These are phyloP conservation scores for Cheilosia scutellata DNA, from an alignment of 2,888 invertebrate genomes.

Conservation along the genomic window DNA sequence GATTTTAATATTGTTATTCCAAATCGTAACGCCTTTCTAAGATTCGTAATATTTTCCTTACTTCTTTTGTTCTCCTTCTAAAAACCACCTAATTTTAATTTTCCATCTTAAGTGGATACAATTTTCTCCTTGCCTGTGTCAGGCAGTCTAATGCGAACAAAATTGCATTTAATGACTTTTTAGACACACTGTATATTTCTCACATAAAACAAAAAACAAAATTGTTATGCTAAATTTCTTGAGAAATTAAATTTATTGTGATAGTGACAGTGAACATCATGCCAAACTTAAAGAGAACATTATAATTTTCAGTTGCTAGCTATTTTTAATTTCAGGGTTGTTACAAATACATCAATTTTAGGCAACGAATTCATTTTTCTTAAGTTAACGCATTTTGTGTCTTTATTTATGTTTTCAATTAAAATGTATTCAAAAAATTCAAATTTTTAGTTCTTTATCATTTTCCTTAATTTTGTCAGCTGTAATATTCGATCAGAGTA, in stretches of 20 bases:
- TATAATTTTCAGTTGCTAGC: not conserved
- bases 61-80: not conserved
- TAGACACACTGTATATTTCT: not conserved
- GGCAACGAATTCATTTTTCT: no score
- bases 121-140: not conserved
- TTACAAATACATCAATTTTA: no score
- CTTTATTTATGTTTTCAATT: no score
- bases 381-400: no score
- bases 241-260: conserved; percentile 20
- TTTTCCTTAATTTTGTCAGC: no score
- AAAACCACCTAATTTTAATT: no score
- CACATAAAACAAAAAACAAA: not conserved
- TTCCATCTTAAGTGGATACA: not conserved
- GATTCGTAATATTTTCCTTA: no score
- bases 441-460: no score
- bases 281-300: conserved; percentile 20
- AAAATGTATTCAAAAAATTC: no score
- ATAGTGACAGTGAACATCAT: conserved; percentile 36
- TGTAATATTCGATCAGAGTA: no score
- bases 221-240: not conserved
- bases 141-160: not conserved
- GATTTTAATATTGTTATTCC: not conserved
- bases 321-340: not conserved
- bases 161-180: conserved; percentile 4
- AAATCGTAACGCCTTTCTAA: no score